These are phyloP conservation scores for Eurois occulta DNA, from an alignment of 2,888 invertebrate species.

Conservation along the genomic window DNA sequence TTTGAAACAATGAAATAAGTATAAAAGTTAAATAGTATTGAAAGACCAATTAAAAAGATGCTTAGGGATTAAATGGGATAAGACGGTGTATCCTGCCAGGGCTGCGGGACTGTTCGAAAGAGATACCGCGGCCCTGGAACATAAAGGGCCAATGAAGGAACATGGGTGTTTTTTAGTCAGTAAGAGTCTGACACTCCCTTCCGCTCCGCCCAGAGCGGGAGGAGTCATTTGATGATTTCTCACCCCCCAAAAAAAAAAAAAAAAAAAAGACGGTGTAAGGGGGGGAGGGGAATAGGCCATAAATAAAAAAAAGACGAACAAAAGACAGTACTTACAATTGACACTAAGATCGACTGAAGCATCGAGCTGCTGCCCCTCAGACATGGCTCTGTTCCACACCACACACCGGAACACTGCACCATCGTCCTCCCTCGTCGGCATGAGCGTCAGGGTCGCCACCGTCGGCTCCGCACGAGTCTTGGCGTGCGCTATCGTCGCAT, in stretches of 20 bases:
- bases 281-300: not conserved
- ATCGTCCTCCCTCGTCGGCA: constrained; percentile 96
- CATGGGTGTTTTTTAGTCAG: too few relatives aligned
- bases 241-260: too few relatives aligned
- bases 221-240: too few relatives aligned
- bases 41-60: not conserved
- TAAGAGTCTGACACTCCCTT: too few relatives aligned
- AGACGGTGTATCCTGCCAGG: too few relatives aligned
- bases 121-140: too few relatives aligned
- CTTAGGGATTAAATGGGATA: not conserved
- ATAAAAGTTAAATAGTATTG: not conserved
- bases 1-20: too few relatives aligned
- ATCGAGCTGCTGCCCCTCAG: constrained; percentile 94
- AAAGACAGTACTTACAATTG: constrained; percentile 93
- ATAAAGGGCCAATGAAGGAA: too few relatives aligned
- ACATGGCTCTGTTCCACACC: constrained; percentile 97
- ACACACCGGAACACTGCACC: constrained; percentile 95
- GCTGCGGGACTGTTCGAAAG: too few relatives aligned
- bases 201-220: too few relatives aligned
- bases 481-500: constrained; percentile 92
- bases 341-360: constrained; percentile 95
- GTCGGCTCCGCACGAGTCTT: constrained; percentile 94
- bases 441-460: constrained; percentile 93
- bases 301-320: not conserved
- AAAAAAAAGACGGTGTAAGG: not conserved